phyloP scores from a whole-genome alignment of 2,797 vertebrate genomes.

The Protosalanx chinensis region DNA sequence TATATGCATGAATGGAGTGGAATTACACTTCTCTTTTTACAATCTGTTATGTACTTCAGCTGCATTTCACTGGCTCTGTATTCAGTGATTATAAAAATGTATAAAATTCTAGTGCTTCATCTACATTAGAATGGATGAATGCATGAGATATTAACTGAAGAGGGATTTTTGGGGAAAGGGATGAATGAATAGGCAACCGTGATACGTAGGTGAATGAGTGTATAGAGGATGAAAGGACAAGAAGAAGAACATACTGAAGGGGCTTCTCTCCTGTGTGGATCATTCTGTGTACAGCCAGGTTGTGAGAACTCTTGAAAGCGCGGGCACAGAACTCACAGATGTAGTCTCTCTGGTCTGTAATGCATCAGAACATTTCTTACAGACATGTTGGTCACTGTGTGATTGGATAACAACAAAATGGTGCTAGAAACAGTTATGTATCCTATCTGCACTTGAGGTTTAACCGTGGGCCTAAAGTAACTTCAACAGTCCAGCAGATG shows the following conservation, averaged over 20 bases:
- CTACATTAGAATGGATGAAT: no score
- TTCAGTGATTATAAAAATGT: background rate
- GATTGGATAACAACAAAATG: no score
- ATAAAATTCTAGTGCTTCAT: no score
- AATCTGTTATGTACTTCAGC: no score
- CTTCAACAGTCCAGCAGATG: background rate
- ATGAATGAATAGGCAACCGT: background rate
- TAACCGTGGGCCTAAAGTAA: background rate
- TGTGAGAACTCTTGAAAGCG: slow-evolving; percentile 98
- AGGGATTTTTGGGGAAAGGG: no score
- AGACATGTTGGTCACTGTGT: background rate
- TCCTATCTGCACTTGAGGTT: background rate
- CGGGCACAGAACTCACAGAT: slow-evolving; percentile 98
- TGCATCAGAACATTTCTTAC: slow-evolving; percentile 2
- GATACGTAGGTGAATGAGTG: background rate
- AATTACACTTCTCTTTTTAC: background rate
- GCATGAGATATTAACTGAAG: no score
- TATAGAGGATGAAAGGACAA: background rate
- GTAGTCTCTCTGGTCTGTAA: slow-evolving; percentile 94
- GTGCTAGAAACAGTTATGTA: background rate
- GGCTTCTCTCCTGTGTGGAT: slow-evolving; percentile 99
- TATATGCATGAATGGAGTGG: background rate
- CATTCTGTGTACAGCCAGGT: slow-evolving; percentile 96
- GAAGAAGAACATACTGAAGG: slow-evolving; percentile 83
- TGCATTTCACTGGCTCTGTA: background rate